Conservation (phyloP, 2,113 vertebrate genomes). For the Mustelus asterias region DNA sequence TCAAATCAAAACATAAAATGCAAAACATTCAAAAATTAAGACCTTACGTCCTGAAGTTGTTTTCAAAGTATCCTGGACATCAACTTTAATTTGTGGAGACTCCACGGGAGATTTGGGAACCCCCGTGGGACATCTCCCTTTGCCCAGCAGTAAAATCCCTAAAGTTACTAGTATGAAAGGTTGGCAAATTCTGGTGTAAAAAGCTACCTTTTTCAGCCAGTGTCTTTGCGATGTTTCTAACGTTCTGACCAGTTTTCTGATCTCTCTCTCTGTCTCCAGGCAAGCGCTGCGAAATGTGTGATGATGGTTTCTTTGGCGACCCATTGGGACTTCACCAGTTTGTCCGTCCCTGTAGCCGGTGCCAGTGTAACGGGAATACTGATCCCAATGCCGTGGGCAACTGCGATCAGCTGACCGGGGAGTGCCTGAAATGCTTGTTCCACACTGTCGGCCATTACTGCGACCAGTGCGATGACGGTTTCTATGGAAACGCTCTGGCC, state of each 20-base stretch:
- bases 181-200: background rate
- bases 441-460: slow-evolving; percentile 70
- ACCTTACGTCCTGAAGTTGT: background rate
- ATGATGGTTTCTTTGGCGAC: slow-evolving; percentile 82
- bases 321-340: slow-evolving; percentile 68
- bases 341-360: slow-evolving; percentile 58
- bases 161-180: background rate
- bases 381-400: slow-evolving; percentile 77
- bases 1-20: no score
- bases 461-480: slow-evolving; percentile 65
- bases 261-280: slow-evolving; percentile 52
- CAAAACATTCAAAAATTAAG: background rate
- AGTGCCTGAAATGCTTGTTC: slow-evolving; percentile 75
- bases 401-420: slow-evolving; percentile 70
- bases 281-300: slow-evolving; percentile 76
- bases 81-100: background rate
- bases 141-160: background rate
- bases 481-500: slow-evolving; percentile 67
- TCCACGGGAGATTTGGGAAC: background rate
- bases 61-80: background rate
- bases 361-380: slow-evolving; percentile 73
- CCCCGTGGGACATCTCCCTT: no score
- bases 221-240: background rate
- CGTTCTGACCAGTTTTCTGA: background rate
- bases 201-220: background rate